These are phyloP conservation scores for Nannoperca obscura DNA, from an alignment of 2,797 vertebrate genomes.

Conservation along the genomic window DNA sequence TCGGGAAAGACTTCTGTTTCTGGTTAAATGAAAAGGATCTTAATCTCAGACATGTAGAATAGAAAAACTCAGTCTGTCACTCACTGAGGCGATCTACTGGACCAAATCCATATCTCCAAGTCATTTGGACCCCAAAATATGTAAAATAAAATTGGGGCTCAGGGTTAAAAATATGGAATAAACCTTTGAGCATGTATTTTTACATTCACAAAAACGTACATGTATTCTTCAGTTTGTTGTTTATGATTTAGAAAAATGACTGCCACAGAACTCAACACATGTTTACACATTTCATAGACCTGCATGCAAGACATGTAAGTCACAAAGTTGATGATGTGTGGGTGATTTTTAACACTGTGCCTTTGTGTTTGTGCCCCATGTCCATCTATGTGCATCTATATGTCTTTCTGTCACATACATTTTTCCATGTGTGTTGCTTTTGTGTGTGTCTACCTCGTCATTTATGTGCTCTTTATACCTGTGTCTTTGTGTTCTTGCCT, in stretches of 20 bases:
- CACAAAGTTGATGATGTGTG: slow-evolving; percentile 49
- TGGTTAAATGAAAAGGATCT: too few species aligned
- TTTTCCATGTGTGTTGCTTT: slow-evolving; percentile 61
- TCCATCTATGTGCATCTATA: slow-evolving; percentile 66
- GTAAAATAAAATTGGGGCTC: too few species aligned
- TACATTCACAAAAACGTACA: slow-evolving; percentile 31
- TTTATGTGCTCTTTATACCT: slow-evolving; percentile 57
- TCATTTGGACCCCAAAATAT: too few species aligned
- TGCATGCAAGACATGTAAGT: slow-evolving; percentile 70
- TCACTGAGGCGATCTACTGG: too few species aligned
- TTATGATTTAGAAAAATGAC: slow-evolving; percentile 22
- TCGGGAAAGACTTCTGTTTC: too few species aligned
- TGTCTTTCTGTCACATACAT: slow-evolving; percentile 51
- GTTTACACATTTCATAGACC: slow-evolving; percentile 55
- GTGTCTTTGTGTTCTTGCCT: slow-evolving; percentile 62
- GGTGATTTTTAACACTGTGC: slow-evolving; percentile 67
- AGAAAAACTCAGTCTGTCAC: too few species aligned
- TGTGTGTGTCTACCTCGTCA: slow-evolving; percentile 47
- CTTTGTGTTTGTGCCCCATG: slow-evolving; percentile 73
- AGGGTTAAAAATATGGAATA: too few species aligned
- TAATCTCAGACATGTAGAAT: too few species aligned
- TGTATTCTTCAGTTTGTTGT: slow-evolving; percentile 32
- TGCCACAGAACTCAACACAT: slow-evolving; percentile 33
- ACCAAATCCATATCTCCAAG: too few species aligned
- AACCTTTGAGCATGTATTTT: slow-evolving; percentile 44